Conservation (phyloP, 2,888 invertebrate species). For the Adelphocoris suturalis region DNA sequence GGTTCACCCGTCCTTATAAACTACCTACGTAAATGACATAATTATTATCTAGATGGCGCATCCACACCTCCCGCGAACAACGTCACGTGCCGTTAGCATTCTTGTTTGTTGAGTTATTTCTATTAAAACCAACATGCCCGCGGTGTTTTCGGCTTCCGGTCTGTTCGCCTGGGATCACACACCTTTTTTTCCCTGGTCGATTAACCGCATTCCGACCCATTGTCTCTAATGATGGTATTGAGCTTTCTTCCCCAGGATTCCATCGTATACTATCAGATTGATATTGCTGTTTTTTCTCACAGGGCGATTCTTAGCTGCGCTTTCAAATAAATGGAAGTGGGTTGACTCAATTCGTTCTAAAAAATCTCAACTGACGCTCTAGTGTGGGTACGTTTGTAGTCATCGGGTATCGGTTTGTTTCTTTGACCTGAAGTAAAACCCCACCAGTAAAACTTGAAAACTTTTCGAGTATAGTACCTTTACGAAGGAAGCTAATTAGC, state of each 20-base stretch:
- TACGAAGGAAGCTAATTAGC: too few relatives aligned
- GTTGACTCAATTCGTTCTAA: not conserved
- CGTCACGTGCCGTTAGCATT: constrained; percentile 3
- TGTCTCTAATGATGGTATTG: not conserved
- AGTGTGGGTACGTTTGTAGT: too few relatives aligned
- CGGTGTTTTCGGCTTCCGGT: not conserved
- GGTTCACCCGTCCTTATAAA: not conserved
- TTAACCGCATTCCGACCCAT: constrained; percentile 12
- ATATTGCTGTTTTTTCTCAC: constrained; percentile 16
- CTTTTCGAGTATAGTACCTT: too few relatives aligned
- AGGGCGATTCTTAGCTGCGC: not conserved
- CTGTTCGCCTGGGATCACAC: not conserved
- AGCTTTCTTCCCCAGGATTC: not conserved
- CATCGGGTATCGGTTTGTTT: too few relatives aligned
- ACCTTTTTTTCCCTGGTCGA: not conserved
- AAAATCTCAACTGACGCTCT: too few relatives aligned
- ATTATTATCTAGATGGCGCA: not conserved
- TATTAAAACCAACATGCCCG: not conserved
- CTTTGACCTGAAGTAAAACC: too few relatives aligned
- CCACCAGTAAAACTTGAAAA: too few relatives aligned
- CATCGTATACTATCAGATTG: not conserved
- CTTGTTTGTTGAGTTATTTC: not conserved
- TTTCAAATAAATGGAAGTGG: constrained; percentile 20
- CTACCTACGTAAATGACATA: not conserved
- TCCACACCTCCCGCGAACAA: not conserved